Conservation (phyloP, 2,888 invertebrate genomes). For the Octonoba sinensis region DNA sequence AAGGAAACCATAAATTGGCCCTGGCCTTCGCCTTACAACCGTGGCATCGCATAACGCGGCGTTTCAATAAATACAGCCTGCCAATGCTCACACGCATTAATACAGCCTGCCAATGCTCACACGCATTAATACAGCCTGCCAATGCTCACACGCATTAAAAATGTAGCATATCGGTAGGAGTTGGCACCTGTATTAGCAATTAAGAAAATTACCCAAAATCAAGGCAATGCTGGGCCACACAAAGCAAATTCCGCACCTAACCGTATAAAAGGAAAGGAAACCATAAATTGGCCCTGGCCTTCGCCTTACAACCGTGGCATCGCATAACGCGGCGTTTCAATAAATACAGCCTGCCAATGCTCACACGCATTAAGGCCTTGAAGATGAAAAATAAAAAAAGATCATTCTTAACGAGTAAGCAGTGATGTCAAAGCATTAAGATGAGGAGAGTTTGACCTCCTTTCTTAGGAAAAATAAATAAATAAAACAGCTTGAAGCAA, state of each 20-base stretch:
- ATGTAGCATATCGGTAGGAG: no score
- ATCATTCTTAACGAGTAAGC: background rate
- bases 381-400: background rate
- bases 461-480: background rate
- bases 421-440: background rate
- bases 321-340: slow-evolving; percentile 7
- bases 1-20: background rate
- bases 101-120: no score
- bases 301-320: slow-evolving; percentile 12
- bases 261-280: no score
- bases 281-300: slow-evolving; percentile 18
- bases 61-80: slow-evolving; percentile 16
- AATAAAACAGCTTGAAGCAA: no score
- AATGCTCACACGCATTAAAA: slow-evolving; percentile 1
- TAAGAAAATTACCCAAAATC: no score
- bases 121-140: slow-evolving; percentile 2
- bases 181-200: no score
- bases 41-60: slow-evolving; percentile 5
- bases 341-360: slow-evolving; percentile 11
- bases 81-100: background rate
- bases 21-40: slow-evolving; percentile 18
- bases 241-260: no score
- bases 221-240: no score
- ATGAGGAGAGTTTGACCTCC: slow-evolving; percentile 5
- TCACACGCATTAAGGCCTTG: slow-evolving; percentile 7